Evolutionary conservation across 2,888 invertebrate species (phyloP), one percentile per base, ranked within the genome.

Genomic region (Podabrus alpinus): DNA sequence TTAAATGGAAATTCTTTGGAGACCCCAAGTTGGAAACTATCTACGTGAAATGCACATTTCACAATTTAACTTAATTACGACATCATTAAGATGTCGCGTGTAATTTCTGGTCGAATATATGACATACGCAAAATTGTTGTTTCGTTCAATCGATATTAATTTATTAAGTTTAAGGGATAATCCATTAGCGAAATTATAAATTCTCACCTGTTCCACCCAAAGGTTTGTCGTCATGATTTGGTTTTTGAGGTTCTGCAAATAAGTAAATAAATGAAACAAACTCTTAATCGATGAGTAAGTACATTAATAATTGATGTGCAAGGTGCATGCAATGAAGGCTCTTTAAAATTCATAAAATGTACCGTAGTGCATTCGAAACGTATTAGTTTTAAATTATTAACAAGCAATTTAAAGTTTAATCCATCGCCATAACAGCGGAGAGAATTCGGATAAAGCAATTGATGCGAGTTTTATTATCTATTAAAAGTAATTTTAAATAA

Each of bases 151-250:
- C 61, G 10, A 64, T 64, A 17, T 17, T 17, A 64, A 17, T n/a
- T n/a, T n/a, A n/a, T 64, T 64, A 17, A 64, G 16, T 61, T 61
- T 61, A 45, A 45, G 45, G 45, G 45, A 45, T 45, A 45, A 45
- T 45, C 45, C 17, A 64, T 45, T 45, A 68, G 71, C 11, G 29
- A 24, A 62, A 61, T n/a, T 70, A 62, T 45, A 24, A 15, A 45
- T 59, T 59, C 80, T 89, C 88, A 94, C 94, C 91, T 94, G 94
- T 88, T 96, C 95, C 82, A 97, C 95, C 97, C 97, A 97, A 66
- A 97, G 91, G 86, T 97, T 97, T 68, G 97, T 96, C 76, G 96
- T 97, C 95, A 97, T 96, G 86, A 97, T 97, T 89, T 97, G 97
- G 87, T 97, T 96, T 89, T 96, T 97, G 86, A 97, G 91, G 89